Evolutionary conservation across 2,113 vertebrate species (phyloP).

Genomic region (Aythya baeri): DNA sequence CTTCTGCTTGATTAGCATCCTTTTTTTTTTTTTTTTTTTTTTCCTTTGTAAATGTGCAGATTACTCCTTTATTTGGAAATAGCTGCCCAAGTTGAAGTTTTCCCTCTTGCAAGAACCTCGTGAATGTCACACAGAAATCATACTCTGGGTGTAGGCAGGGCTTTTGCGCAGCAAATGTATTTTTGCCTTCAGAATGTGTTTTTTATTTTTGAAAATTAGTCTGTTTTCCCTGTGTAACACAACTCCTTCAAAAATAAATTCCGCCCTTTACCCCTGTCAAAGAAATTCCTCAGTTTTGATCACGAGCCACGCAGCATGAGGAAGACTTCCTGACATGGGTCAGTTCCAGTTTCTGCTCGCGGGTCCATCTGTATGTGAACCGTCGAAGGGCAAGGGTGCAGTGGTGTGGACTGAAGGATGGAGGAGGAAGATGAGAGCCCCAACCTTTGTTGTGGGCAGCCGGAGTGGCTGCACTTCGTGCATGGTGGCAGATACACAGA

Average conservation of each 20-base stretch:
- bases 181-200: background rate
- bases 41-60: background rate
- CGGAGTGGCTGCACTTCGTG: background rate
- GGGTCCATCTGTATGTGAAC: background rate
- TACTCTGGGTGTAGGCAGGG: background rate
- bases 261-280: constrained; percentile 24
- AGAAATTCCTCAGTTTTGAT: constrained; percentile 46
- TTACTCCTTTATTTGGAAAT: constrained; percentile 2
- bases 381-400: constrained; percentile 22
- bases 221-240: constrained; percentile 10
- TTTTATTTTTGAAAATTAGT: constrained; percentile 15
- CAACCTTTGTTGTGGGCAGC: background rate
- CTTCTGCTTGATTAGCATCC: background rate
- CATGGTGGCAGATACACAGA: background rate
- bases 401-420: background rate
- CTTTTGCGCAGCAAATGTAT: background rate
- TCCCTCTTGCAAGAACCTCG: constrained; percentile 1
- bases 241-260: constrained; percentile 44
- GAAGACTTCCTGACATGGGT: constrained; percentile 34
- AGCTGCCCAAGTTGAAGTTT: background rate
- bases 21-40: background rate
- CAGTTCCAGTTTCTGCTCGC: constrained; percentile 21
- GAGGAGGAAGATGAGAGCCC: background rate
- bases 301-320: constrained; percentile 9
- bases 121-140: background rate